phyloP scores from a whole-genome alignment of 2,888 invertebrate genomes.

The Chymomyza amoena region DNA sequence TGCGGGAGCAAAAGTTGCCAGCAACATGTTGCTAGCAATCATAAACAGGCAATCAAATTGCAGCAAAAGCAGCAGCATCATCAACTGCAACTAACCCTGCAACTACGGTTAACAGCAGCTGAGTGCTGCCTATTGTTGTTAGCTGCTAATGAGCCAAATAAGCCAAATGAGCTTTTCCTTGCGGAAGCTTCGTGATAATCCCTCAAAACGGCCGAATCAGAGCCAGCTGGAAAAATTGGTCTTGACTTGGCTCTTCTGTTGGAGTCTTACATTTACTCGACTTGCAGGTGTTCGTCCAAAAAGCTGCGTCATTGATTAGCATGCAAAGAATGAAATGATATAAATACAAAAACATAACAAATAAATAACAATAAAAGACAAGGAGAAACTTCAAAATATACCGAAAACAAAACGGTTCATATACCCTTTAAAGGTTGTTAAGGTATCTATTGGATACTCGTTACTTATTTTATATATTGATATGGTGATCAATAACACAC shows the following conservation, averaged over 20 bases:
- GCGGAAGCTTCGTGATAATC: constrained; percentile 36
- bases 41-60: constrained; percentile 55
- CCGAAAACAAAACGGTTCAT: background rate
- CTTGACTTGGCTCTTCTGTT: background rate
- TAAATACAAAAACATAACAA: background rate
- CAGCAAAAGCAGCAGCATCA: constrained; percentile 20
- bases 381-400: constrained; percentile 37
- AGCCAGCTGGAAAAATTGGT: constrained; percentile 45
- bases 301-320: constrained; percentile 68
- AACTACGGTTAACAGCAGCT: background rate
- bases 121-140: constrained; percentile 1
- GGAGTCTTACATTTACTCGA: constrained; percentile 6
- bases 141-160: constrained; percentile 51
- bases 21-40: constrained; percentile 37
- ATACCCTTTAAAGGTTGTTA: too few relatives aligned
- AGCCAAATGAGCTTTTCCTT: constrained; percentile 56
- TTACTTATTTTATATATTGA: too few relatives aligned
- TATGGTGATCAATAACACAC: too few relatives aligned
- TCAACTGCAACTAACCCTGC: constrained; percentile 9
- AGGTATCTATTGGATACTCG: too few relatives aligned
- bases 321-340: constrained; percentile 19
- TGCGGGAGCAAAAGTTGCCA: constrained; percentile 63
- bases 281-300: constrained; percentile 59
- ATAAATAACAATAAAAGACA: constrained; percentile 4
- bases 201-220: constrained; percentile 19